Percentiles rank a stretch among this genome's conserved stretches.
These are phyloP conservation scores for Pterocles burchelli DNA, from an alignment of 2,113 vertebrate species.

Conservation along the genomic window DNA sequence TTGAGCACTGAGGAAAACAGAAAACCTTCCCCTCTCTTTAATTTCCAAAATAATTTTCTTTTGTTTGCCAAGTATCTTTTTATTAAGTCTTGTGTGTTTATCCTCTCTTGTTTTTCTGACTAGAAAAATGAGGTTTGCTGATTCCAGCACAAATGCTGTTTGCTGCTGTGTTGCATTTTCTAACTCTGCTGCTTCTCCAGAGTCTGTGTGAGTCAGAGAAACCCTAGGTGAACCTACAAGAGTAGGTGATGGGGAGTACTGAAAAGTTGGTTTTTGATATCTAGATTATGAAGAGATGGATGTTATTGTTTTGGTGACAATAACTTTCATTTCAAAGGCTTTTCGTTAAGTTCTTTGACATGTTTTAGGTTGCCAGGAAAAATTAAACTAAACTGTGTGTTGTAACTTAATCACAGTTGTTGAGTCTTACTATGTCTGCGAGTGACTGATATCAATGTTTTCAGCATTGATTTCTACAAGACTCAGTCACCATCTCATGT, in stretches of 20 bases:
- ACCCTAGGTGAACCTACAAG: background rate
- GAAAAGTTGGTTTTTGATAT: background rate
- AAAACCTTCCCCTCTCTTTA: background rate
- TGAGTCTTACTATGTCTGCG: background rate
- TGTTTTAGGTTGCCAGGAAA: background rate
- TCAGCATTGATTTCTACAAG: background rate
- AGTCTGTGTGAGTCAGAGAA: background rate
- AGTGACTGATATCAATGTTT: background rate
- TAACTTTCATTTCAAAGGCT: background rate
- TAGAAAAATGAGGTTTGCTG: background rate
- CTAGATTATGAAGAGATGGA: background rate
- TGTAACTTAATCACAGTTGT: background rate
- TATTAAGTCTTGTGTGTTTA: background rate
- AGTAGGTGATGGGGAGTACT: background rate
- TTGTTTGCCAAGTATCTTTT: background rate
- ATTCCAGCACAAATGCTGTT: background rate
- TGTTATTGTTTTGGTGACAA: background rate
- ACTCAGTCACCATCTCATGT: background rate
- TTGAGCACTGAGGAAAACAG: background rate
- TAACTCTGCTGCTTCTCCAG: background rate
- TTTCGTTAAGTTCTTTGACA: background rate
- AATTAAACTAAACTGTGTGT: background rate
- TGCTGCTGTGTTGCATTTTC: background rate
- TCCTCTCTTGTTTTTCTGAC: background rate
- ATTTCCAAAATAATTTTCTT: background rate